Base-by-base conservation (phyloP, 2,888 invertebrate genomes). In the Alsophila aescularia region DNA sequence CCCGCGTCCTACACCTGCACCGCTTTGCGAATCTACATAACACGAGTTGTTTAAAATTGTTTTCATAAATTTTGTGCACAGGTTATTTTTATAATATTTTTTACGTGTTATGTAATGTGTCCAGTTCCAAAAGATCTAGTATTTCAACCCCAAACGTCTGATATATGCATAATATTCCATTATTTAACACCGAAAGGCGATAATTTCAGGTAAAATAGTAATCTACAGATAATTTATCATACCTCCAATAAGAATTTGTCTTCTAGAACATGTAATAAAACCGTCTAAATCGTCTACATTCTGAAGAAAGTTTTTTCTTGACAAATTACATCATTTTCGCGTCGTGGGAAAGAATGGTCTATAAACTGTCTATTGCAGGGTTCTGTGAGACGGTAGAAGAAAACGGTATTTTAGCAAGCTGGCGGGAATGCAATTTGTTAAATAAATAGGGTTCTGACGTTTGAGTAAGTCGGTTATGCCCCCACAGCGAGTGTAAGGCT, bases 221-320 rank as follows among this genome's bases (percentile, higher is more conserved):
- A 21, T 14, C 15, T 16, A n/a, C 16, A 2, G 12, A 16, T 24
- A 35, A 9, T 21, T 24, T 35, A 35, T 44, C 44, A 43, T 5
- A 34, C 2, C 24, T 34, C 29, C 9, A 41, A 43, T 43, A 34
- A 43, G 10, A 40, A 43, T 34, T 32, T 14, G 9, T 43, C 43
- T 32, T 3, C 27, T 34, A 43, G 42, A 31, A 43, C 34, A 13
- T 29, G 45, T 12, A 29, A 47, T 47, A 47, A 47, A 47, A 39
- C 14, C 24, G 27, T 13, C 37, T 16, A 13, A 37, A 37, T 39
- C 8, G 36, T 39, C 36, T 12, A 45, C 45, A 34, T 35, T 24
- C 24, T 44, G 44, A 35, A 9, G 14, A 10, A 43, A 29, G n/a
- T 13, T 44, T 44, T 44, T 44, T 35, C 34, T 24, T 35, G 34